A percentile compares a stretch with the other conserved stretches of the same genome.
These are phyloP conservation scores for Pollimyrus isidori DNA, from an alignment of 2,113 vertebrate genomes.

Conservation along the genomic window DNA sequence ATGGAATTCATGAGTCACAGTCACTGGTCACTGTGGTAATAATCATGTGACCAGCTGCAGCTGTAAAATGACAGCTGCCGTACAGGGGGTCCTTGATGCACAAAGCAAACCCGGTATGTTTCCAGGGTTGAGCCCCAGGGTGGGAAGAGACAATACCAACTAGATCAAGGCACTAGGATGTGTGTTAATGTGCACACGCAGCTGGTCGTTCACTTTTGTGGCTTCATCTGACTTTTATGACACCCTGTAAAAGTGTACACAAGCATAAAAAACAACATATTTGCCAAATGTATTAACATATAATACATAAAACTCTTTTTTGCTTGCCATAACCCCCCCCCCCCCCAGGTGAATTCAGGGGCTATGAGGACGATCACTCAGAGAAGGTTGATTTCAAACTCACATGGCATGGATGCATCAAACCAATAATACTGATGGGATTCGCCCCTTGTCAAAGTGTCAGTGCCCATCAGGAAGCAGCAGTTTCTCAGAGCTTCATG, in stretches of 20 bases:
- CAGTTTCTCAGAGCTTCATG: background rate
- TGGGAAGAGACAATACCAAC: background rate
- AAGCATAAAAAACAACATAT: background rate
- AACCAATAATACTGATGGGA: background rate
- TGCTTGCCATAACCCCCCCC: background rate
- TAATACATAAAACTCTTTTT: background rate
- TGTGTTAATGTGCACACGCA: background rate
- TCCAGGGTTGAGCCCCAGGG: background rate
- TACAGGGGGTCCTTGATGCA: background rate
- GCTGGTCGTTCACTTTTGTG: background rate
- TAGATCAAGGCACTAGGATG: background rate
- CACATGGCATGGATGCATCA: background rate
- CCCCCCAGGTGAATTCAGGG: background rate
- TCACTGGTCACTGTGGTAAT: background rate
- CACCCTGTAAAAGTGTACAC: background rate
- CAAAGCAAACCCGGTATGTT: background rate
- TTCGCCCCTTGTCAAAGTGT: background rate
- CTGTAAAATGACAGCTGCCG: background rate
- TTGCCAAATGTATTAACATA: background rate
- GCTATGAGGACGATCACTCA: background rate
- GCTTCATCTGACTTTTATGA: background rate
- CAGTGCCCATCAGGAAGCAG: background rate
- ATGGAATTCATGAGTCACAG: background rate
- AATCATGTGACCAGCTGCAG: background rate
- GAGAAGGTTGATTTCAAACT: background rate